Conservation (phyloP, 2,888 invertebrate genomes). For the Polylopha cassiicola region DNA sequence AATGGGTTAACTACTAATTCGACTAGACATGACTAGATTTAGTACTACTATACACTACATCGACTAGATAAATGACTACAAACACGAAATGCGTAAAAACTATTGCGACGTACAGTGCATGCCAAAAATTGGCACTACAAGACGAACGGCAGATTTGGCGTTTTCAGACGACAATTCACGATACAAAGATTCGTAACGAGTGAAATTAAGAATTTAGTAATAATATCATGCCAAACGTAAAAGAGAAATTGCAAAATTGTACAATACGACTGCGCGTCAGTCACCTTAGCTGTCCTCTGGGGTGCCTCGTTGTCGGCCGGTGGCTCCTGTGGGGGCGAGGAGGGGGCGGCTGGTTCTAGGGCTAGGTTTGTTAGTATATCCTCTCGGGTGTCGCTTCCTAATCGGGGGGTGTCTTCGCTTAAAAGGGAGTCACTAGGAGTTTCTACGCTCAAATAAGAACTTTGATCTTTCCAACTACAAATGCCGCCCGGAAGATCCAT, state of each 20-base stretch:
- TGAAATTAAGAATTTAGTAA: slow-evolving; percentile 70
- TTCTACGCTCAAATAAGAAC: slow-evolving; percentile 84
- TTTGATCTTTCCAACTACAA: slow-evolving; percentile 88
- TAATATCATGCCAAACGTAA: slow-evolving; percentile 76
- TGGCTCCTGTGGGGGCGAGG: slow-evolving; percentile 66
- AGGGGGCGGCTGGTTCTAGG: slow-evolving; percentile 60
- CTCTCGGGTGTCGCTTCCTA: slow-evolving; percentile 53
- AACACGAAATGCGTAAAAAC: slow-evolving; percentile 43
- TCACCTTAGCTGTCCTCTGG: slow-evolving; percentile 69
- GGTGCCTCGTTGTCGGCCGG: slow-evolving; percentile 39
- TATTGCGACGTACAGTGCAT: slow-evolving; percentile 48
- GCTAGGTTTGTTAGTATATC: slow-evolving; percentile 72
- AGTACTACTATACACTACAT: slow-evolving; percentile 45
- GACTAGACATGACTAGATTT: slow-evolving; percentile 71
- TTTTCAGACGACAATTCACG: slow-evolving; percentile 56
- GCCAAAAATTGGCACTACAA: slow-evolving; percentile 70
- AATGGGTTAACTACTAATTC: slow-evolving; percentile 33
- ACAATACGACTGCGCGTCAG: slow-evolving; percentile 73
- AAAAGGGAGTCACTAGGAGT: slow-evolving; percentile 48
- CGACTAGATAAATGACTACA: slow-evolving; percentile 37
- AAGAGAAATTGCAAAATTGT: slow-evolving; percentile 68
- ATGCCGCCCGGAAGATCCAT: slow-evolving; percentile 88
- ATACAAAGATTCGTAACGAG: slow-evolving; percentile 62
- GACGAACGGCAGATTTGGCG: slow-evolving; percentile 63
- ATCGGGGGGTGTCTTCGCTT: slow-evolving; percentile 34